A percentile compares a stretch with the other conserved stretches of the same genome.
These are phyloP conservation scores for Calliopum simillimum DNA, from an alignment of 2,888 invertebrate genomes.

Conservation along the genomic window DNA sequence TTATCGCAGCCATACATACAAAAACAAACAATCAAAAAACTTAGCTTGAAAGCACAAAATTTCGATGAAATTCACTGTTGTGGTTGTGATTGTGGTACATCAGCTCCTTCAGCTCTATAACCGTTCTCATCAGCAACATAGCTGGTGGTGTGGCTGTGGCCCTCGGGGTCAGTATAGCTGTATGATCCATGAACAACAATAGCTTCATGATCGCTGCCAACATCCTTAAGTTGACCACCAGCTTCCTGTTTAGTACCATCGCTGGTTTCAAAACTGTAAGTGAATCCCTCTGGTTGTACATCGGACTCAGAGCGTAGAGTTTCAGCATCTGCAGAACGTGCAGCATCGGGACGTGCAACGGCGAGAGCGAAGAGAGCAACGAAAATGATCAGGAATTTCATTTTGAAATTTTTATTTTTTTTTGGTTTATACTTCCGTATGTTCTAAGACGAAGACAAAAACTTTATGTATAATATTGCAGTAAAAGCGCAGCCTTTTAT, in stretches of 20 bases:
- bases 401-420: constrained; percentile 34
- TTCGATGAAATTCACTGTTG: too few species aligned
- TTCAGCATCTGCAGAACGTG: too few species aligned
- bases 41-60: too few species aligned
- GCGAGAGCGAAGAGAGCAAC: constrained; percentile 53
- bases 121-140: constrained; percentile 65
- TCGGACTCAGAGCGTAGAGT: constrained; percentile 65
- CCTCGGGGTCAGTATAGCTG: constrained; percentile 70
- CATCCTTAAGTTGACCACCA: constrained; percentile 68
- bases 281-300: constrained; percentile 72
- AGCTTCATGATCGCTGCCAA: constrained; percentile 68
- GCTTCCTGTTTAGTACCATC: constrained; percentile 69
- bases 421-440: constrained; percentile 26
- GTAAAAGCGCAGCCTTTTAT: not conserved
- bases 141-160: constrained; percentile 70
- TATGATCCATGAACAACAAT: constrained; percentile 68
- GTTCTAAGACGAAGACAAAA: constrained; percentile 30
- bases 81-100: too few species aligned
- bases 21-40: too few species aligned
- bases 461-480: constrained; percentile 18
- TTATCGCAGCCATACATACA: too few species aligned
- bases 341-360: constrained; percentile 50
- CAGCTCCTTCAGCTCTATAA: constrained; percentile 57
- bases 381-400: constrained; percentile 51
- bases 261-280: constrained; percentile 69